Evolutionary conservation across 2,888 invertebrate species (phyloP), one percentile per base, ranked within the genome.

Genomic region (Cabera pusaria): DNA sequence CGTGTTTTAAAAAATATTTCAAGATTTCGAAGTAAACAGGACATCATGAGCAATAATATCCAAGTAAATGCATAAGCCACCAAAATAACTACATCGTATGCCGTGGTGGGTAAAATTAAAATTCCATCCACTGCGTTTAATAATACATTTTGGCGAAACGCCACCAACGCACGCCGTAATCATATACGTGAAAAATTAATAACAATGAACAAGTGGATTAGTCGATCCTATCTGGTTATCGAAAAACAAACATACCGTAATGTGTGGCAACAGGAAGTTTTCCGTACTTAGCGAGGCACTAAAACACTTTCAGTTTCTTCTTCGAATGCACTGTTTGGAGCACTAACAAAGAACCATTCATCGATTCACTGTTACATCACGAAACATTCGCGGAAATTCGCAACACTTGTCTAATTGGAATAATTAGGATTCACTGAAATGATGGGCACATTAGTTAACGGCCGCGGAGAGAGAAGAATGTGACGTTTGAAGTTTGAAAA

Each of bases 141-240:
- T 81, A 78, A 80, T 83, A 85, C 56, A 78, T 68, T 66, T 71
- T 86, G 86, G 86, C 86, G 62, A 64, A 52, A 34, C 56, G 85
- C 86, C 86, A 83, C 66, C 46, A 44, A 53, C 64, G 61, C 59
- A 57, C 52, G 56, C 44, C 45, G 49, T 50, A 49, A 44, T 50
- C 56, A 55, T 55, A 52, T 43, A 58, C 49, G 56, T 49, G 48
- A 56, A 59, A 60, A 64, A 57, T 33, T 53, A 40, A 48, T 49
- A 35, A 54, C 27, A 41, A 41, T 23, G 23, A 41, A 32, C 31
- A 46, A 49, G 47, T 24, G 42, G 40, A 47, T 44, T 33, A 44
- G 29, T 33, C 21, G 14, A 21, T 5, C 22, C 35, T 44, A 44
- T 35, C 44, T 37, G 41, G 19, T 47, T 39, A 55, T 37, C 48